Base-by-base conservation (phyloP, 2,113 vertebrate species). In the Chloropsis hardwickii region DNA sequence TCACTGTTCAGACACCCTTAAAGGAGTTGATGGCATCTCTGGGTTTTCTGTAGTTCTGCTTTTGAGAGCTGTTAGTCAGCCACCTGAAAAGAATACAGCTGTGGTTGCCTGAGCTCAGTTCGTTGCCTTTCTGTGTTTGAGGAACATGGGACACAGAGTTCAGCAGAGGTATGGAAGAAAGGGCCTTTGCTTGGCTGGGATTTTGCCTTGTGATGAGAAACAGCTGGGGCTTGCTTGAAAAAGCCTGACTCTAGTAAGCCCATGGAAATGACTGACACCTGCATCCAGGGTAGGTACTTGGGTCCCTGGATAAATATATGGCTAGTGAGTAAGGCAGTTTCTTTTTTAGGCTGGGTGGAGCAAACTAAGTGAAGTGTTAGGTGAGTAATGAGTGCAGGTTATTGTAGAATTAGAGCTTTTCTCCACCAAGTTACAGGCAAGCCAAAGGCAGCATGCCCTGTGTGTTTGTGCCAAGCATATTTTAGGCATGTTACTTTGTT, bases 171-270 rank as follows among this genome's bases (percentile, higher is more conserved):
- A 72, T 47, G 54, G 79, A 90, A 92, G 90, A 96, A 94, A 77
- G 53, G 47, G 74, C 67, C 71, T 88, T 95, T 94, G 66, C 84
- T 94, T 85, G 90, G 84, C 85, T 88, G 65, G 81, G 74, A 88
- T 80, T 91, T 92, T 5, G 6, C 33, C 50, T 82, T 81, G 39
- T 93, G 79, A 94, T 93, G 93, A 93, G 90, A 95, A 95, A 80
- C 95, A 96, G 87, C 90, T 97, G 95, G 81, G 81, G 54, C 22
- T 94, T 69, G 31, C 83, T 82, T 85, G 54, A 57, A 54, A 71
- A 54, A 74, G 64, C 61, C 65, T 81, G 72, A 56, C 44, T 85
- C 51, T 35, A 90, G 81, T 67, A 79, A 81, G 56, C 60, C 94
- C 70, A 45, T 87, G 51, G 87, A 92, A 91, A 79, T 89, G 83